Evolutionary conservation across 2,797 vertebrate species (phyloP), one percentile per base, ranked within the genome.

Genomic region (Girardinus metallicus): DNA sequence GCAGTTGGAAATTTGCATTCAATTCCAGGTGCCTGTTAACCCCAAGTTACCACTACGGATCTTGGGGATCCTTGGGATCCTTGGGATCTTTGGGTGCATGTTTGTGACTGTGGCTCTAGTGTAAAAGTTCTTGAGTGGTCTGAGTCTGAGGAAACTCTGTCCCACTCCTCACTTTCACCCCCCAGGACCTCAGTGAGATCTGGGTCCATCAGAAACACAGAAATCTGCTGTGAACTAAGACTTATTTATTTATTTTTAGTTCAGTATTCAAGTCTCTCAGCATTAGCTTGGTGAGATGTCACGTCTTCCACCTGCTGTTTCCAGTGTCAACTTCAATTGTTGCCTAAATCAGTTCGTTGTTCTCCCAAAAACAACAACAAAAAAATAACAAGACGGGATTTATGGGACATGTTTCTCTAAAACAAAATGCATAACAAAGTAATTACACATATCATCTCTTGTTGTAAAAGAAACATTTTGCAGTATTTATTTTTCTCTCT

Each of bases 301-400:
- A 70, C 66, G 43, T n/a, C 10, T 70, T 43, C 68, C 68, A 71
- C 68, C 68, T 72, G 70, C 44, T 46, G 70, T 16, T 72, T 72
- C 18, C 10, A 47, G 26, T 13, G 29, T 60, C 57, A 15, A 60
- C 26, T 23, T 31, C 29, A 16, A 31, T 6, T 31, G 57, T 60
- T 60, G 11, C 29, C 57, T 31, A 60, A 60, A 60, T 60, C 29
- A 57, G 57, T 60, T 60, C 12, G 7, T 60, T 7, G 57, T 31
- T 60, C 16, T 31, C 13, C 53, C 26, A n/a, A 13, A 57, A 57
- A n/a, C 26, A 57, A 53, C 2, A 55, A 47, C 2, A 26, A 53
- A 51, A 57, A 26, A 55, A 11, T 55, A 60, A 31, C 5, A 60
- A 31, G 57, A n/a, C 55, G 13, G 26, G 60, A 64, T 36, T 64